These are phyloP conservation scores for Craniophora ligustri DNA, from an alignment of 2,888 invertebrate genomes.

Conservation along the genomic window DNA sequence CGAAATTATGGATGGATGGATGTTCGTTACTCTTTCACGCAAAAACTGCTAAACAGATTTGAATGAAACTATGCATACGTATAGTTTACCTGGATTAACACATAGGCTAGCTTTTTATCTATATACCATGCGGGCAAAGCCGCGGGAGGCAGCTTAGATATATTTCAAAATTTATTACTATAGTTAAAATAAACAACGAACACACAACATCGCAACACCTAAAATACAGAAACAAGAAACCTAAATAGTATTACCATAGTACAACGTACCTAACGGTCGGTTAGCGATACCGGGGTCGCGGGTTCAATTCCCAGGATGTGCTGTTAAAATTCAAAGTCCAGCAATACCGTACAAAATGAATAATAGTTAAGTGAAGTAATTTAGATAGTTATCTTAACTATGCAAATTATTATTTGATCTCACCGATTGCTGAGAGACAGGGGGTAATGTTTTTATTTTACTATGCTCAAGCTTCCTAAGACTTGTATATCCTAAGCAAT, in stretches of 20 bases:
- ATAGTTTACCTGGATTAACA: too few species aligned
- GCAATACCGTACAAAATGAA: constrained; percentile 45
- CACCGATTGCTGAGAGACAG: constrained; percentile 6
- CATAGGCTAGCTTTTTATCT: too few species aligned
- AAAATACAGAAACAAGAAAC: constrained; percentile 27
- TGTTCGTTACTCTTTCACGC: too few species aligned
- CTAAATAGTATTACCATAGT: constrained; percentile 45
- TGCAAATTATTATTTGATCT: constrained; percentile 39
- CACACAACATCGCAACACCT: constrained; percentile 5
- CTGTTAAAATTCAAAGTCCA: constrained; percentile 48
- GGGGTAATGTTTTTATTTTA: neutral
- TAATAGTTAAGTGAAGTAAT: constrained; percentile 40
- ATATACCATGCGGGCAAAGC: too few species aligned
- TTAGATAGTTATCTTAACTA: constrained; percentile 46
- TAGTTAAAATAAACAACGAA: constrained; percentile 11
- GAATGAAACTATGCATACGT: too few species aligned
- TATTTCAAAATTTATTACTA: too few species aligned
- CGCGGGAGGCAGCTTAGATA: too few species aligned
- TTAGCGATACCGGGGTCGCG: constrained; percentile 57
- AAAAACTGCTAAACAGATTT: too few species aligned
- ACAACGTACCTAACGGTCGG: constrained; percentile 53
- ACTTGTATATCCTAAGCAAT: neutral
- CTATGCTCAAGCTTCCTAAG: neutral
- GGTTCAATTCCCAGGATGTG: constrained; percentile 65
- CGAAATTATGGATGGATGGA: too few species aligned